phyloP scores from a whole-genome alignment of 1,140 invertebrate genomes.

The Radopholus similis region DNA sequence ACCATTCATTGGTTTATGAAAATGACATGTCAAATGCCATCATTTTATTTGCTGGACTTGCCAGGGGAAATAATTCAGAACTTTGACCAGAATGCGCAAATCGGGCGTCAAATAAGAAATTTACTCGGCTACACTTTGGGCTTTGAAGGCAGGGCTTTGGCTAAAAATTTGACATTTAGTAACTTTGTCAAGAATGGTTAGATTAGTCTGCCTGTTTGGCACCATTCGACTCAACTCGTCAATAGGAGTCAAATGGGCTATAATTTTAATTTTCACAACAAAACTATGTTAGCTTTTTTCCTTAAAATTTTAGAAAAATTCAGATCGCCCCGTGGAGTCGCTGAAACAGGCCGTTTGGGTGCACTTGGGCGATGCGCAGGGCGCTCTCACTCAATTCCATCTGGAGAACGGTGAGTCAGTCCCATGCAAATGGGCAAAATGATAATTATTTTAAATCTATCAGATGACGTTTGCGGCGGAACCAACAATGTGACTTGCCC shows the following conservation, averaged over 20 bases:
- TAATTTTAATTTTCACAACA: neutral
- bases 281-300: neutral
- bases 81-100: no score
- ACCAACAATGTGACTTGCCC: constrained; percentile 39
- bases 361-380: constrained; percentile 23
- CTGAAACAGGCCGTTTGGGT: constrained; percentile 13
- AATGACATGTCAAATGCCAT: no score
- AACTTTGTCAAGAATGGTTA: neutral
- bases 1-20: no score
- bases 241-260: neutral
- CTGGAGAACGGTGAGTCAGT: constrained; percentile 20
- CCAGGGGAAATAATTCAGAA: no score
- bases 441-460: neutral
- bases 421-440: neutral
- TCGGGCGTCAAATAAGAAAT: no score
- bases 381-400: constrained; percentile 27
- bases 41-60: no score
- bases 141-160: no score
- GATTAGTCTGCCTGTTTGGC: neutral
- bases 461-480: constrained; percentile 25
- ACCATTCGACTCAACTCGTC: neutral
- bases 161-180: neutral
- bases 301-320: neutral
- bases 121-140: no score
- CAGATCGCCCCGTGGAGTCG: neutral